Percentiles rank a stretch among this genome's conserved stretches.
Evolutionary conservation across 2,797 vertebrate genomes (phyloP).

Genomic region (Halcyon badia): DNA sequence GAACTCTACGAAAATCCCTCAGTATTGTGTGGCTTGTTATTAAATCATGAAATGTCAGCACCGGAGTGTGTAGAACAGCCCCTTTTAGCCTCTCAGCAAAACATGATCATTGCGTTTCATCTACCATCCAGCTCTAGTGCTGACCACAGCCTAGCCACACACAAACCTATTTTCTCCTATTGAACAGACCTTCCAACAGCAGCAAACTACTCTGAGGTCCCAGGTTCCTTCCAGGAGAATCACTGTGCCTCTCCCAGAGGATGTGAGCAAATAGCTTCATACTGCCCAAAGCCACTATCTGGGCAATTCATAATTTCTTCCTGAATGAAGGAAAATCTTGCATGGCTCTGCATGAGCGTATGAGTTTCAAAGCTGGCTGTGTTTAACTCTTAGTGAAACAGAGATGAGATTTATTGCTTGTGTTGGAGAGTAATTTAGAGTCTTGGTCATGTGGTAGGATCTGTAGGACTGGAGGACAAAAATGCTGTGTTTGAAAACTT

Average conservation of each 20-base stretch:
- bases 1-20: not conserved
- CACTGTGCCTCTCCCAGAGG: not conserved
- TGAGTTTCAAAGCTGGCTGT: not conserved
- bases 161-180: not conserved
- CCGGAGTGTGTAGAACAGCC: accelerated
- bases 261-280: accelerated
- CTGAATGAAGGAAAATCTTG: not conserved
- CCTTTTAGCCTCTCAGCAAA: not conserved
- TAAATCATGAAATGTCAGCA: not conserved
- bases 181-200: not conserved
- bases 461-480: not conserved
- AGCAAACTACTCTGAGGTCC: not conserved
- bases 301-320: not conserved
- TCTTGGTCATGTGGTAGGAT: not conserved
- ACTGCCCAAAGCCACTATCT: not conserved
- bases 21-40: not conserved
- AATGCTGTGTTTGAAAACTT: not conserved
- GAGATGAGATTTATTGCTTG: not conserved
- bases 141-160: not conserved
- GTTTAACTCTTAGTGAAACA: not conserved
- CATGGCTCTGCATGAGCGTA: not conserved
- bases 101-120: not conserved
- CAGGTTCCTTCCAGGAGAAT: not conserved
- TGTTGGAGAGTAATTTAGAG: not conserved
- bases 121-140: not conserved